phyloP scores from a whole-genome alignment of 2,113 vertebrate genomes.

The Connochaetes taurinus region DNA sequence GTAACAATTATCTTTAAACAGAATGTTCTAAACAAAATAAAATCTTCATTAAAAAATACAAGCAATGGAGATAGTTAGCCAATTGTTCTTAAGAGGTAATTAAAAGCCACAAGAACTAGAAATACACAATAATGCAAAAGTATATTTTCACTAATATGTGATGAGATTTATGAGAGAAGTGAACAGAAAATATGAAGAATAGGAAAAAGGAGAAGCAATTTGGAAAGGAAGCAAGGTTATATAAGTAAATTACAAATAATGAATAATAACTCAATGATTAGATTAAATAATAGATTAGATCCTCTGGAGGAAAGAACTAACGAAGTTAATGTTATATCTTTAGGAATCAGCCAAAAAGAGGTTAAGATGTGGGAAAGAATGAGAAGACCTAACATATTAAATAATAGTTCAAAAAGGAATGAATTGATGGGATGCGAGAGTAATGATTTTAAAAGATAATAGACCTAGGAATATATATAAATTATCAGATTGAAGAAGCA shows the following conservation, averaged over 20 bases:
- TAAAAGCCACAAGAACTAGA: neutral
- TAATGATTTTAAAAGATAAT: neutral
- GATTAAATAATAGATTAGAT: neutral
- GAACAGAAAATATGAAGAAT: neutral
- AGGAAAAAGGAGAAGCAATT: neutral
- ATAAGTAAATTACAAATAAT: neutral
- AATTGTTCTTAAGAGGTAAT: neutral
- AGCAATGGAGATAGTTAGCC: neutral
- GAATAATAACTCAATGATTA: neutral
- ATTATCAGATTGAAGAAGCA: neutral
- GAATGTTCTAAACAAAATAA: neutral
- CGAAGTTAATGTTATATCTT: neutral
- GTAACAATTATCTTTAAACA: neutral
- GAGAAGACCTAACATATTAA: neutral
- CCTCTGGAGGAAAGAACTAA: neutral
- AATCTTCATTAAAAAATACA: neutral
- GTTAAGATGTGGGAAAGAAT: neutral
- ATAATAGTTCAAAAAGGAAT: neutral
- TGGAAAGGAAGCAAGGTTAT: neutral
- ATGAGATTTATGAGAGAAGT: neutral
- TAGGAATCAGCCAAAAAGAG: neutral
- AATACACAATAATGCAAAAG: neutral
- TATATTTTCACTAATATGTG: neutral
- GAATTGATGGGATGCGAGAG: neutral
- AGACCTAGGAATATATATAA: neutral